Base-by-base conservation (phyloP, 2,797 vertebrate species). In the Enteromius trimaculatus region DNA sequence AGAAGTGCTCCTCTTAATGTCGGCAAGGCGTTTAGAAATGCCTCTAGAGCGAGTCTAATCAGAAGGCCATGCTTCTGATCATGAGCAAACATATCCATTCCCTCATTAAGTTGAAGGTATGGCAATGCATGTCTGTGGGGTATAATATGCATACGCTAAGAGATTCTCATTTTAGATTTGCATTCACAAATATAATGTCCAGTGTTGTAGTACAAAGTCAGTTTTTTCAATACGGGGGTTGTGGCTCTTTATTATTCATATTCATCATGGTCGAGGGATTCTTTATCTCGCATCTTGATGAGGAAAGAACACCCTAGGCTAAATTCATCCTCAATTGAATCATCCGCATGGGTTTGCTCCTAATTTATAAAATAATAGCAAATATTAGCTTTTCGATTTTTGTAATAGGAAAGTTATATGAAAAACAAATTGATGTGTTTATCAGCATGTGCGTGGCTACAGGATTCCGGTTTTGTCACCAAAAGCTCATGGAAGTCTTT, bases 91-190 rank as follows among this genome's bases (percentile, higher is more conserved):
- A 93, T 87, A 88, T 87, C 80, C 84, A 77, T 85, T 80, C 82
- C 89, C 90, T 93, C 92, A 94, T 94, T 94, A 94, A 88, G 84
- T 90, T 87, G 91, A 90, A 95, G 84, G 91, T 94, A 93, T 93
- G 93, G 90, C 86, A 39, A 77, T 81, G 74, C 94, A 94, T 95
- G 92, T 91, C 88, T 88, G 58, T 79, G 70, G 87, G 87, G 88
- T 86, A 89, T 86, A 92, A 90, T 84, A 87, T 88, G 85, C 7
- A 60, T 83, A 89, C 84, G 88, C 88, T 78, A 87, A 78, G 42
- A 81, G 87, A 92, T 91, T 92, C 87, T 86, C 77, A 75, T 92
- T 93, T 90, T 92, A 89, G 90, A 92, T 91, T 90, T 89, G 91
- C 91, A 90, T 89, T 86, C 69, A 83, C 68, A 79, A 86, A 87